Evolutionary conservation across 2,797 vertebrate genomes (phyloP), one percentile per base, ranked within the genome.

Genomic region (Setipinna tenuifilis): DNA sequence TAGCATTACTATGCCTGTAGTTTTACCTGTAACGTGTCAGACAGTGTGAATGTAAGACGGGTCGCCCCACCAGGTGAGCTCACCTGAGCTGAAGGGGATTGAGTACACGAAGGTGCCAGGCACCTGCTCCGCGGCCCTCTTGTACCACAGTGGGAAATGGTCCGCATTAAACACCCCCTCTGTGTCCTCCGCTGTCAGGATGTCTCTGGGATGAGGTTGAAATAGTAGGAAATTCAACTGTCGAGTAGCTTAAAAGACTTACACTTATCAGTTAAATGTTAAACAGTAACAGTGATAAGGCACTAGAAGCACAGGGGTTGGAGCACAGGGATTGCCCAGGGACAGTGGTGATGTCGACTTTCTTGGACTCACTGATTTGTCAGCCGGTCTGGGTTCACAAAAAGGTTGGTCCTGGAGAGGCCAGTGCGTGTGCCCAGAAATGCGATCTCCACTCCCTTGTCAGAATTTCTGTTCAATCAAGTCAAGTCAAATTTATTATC

Each of bases 161-260:
- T 99, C 98, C n/a, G 98, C 98, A 10, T 98, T 99, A 90, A 99
- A 99, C 90, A 98, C 97, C 41, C 98, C 98, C 91, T 99, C 98
- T 92, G 97, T 98, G 93, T 99, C 98, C 92, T 98, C 97, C 48
- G 97, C 96, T 92, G 96, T 98, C 94, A 99, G 95, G 90, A 99
- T 98, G 90, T 98, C 98, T 96, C 98, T 99, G 71, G 6, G 71
- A 14, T 10, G 50, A 54, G 50, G 50, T 9, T 2, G 50, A 54
- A 48, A 48, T 48, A 10, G 46, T 1, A 41, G 35, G 35, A 41
- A 1, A 41, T 41, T 41, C 35, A 41, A 41, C 35, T 41, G 35
- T 41, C 35, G 0, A 54, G 14, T 54, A 54, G 50, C 50, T 54
- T 54, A 54, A 54, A 54, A 54, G 2, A 54, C 7, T 3, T 14